phyloP scores from a whole-genome alignment of 1,140 invertebrate species.

The Lucilia sericata region DNA sequence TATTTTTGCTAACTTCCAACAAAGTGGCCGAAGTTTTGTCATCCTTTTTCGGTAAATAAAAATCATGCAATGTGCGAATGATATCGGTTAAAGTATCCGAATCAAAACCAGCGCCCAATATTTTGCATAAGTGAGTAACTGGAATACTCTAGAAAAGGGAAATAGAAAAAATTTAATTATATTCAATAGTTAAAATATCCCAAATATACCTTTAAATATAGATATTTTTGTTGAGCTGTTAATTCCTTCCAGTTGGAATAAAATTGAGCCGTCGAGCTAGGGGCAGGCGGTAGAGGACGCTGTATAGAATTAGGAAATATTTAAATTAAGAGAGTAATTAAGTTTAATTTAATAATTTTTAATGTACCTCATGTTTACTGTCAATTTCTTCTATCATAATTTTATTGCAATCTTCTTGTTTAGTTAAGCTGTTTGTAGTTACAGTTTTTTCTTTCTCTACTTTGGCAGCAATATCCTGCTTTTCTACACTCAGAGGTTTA shows the following conservation, averaged over 20 bases:
- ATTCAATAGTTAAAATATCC: neutral
- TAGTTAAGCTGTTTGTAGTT: neutral
- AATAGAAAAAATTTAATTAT: neutral
- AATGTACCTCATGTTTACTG: neutral
- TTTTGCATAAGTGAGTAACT: conserved; percentile 54
- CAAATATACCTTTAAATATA: conserved; percentile 52
- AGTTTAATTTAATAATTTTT: neutral
- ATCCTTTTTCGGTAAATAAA: conserved; percentile 60
- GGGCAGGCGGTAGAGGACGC: conserved; percentile 54
- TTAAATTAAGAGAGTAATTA: neutral
- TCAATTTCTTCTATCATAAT: neutral
- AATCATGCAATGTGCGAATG: conserved; percentile 56
- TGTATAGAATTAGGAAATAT: conserved; percentile 35
- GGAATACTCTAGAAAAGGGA: conserved; percentile 55
- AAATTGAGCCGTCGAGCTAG: conserved; percentile 61
- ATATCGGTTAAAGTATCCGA: conserved; percentile 59
- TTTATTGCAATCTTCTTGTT: neutral
- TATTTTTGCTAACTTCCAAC: conserved; percentile 58
- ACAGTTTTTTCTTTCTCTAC: neutral
- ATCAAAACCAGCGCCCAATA: conserved; percentile 63
- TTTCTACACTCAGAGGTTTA: neutral
- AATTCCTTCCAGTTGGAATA: conserved; percentile 65
- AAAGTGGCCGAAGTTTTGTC: conserved; percentile 55
- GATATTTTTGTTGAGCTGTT: conserved; percentile 57
- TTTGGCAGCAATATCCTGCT: neutral